phyloP scores from a whole-genome alignment of 2,888 invertebrate species.

The Drosophila testacea region DNA sequence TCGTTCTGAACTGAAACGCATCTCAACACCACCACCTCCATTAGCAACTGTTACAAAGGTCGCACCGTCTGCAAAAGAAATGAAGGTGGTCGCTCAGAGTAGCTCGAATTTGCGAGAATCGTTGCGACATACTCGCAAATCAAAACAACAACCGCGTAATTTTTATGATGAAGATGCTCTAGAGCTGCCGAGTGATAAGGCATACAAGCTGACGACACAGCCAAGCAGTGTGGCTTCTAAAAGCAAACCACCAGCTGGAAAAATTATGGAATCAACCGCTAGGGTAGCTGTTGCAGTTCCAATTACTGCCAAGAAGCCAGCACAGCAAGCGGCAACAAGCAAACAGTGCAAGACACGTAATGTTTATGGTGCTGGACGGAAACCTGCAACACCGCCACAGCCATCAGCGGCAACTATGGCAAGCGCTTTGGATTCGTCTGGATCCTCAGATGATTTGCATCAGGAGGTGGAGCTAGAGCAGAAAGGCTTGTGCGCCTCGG shows the following conservation, averaged over 20 bases:
- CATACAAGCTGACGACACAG: constrained; percentile 3
- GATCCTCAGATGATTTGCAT: constrained; percentile 74
- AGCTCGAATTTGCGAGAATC: constrained; percentile 83
- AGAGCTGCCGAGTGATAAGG: constrained; percentile 47
- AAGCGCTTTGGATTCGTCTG: constrained; percentile 33
- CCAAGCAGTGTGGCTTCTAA: constrained; percentile 4
- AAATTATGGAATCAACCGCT: constrained; percentile 11
- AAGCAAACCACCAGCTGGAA: constrained; percentile 24
- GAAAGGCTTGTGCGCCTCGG: constrained; percentile 59
- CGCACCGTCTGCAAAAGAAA: constrained; percentile 9
- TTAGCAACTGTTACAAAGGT: constrained; percentile 48
- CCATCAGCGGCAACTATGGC: not conserved
- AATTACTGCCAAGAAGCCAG: constrained; percentile 15
- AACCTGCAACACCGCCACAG: constrained; percentile 27
- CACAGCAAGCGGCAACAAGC: not conserved
- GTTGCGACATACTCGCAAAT: constrained; percentile 81
- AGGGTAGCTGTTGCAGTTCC: constrained; percentile 9
- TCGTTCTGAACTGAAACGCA: constrained; percentile 29
- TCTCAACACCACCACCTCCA: constrained; percentile 53
- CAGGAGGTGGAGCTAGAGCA: constrained; percentile 67
- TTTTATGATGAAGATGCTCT: constrained; percentile 61
- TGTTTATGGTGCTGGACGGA: constrained; percentile 33
- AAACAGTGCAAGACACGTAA: constrained; percentile 56
- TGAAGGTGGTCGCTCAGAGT: constrained; percentile 73
- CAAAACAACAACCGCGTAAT: constrained; percentile 64